Conservation (phyloP, 2,888 invertebrate genomes). For the Brachypalpus laphriformis region DNA sequence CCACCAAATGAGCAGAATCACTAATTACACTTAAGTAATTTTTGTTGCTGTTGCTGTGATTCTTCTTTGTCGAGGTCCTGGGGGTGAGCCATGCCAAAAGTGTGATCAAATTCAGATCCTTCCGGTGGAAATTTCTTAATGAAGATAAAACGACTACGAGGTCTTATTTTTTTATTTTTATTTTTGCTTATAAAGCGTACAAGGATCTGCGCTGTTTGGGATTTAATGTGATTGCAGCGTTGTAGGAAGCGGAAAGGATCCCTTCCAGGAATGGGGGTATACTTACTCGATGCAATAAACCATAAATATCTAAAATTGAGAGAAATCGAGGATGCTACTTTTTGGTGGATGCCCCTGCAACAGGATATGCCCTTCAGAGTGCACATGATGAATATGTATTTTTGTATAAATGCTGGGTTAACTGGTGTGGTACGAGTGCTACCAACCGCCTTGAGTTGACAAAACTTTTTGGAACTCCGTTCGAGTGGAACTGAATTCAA, state of each 20-base stretch:
- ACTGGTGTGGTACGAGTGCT: neutral
- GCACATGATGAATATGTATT: slow-evolving; percentile 10
- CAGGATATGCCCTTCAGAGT: slow-evolving; percentile 46
- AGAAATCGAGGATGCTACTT: neutral
- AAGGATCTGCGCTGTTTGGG: slow-evolving; percentile 18
- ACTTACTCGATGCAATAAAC: slow-evolving; percentile 32
- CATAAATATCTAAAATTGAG: slow-evolving; percentile 30
- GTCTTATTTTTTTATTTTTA: neutral
- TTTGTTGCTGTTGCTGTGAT: slow-evolving; percentile 24
- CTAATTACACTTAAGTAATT: slow-evolving; percentile 55
- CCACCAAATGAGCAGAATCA: slow-evolving; percentile 46
- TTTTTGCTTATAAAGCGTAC: neutral
- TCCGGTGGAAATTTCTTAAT: slow-evolving; percentile 41
- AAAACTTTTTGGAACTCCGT: slow-evolving; percentile 10
- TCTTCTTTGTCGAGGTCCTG: slow-evolving; percentile 1
- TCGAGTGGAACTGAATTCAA: slow-evolving; percentile 33
- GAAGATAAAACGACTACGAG: slow-evolving; percentile 20
- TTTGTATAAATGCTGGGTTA: neutral
- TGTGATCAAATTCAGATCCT: slow-evolving; percentile 17
- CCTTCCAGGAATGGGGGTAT: neutral
- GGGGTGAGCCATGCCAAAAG: neutral
- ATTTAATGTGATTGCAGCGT: slow-evolving; percentile 34
- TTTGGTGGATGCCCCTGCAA: slow-evolving; percentile 12
- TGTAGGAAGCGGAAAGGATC: slow-evolving; percentile 28
- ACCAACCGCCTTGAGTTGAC: slow-evolving; percentile 1